These are phyloP conservation scores for Cosmorhoe ocellata DNA, from an alignment of 2,888 invertebrate species.

Conservation along the genomic window DNA sequence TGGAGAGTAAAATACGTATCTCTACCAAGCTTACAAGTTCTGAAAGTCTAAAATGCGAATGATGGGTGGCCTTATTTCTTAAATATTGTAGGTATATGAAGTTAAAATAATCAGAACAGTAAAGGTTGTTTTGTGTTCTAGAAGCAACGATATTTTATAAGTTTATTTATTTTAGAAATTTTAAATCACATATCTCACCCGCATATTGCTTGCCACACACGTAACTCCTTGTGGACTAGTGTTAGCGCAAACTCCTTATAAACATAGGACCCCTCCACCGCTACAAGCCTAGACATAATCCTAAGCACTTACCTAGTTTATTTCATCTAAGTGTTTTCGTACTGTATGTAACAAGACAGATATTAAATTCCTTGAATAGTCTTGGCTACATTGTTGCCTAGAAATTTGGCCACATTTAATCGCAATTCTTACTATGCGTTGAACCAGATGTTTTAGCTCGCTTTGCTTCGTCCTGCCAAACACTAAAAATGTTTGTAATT, in stretches of 20 bases:
- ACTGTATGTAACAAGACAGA: background rate
- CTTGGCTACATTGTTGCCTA: background rate
- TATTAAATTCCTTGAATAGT: background rate
- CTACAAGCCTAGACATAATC: background rate
- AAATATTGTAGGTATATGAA: no score
- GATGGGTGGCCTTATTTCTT: no score
- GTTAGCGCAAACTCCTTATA: constrained; percentile 57
- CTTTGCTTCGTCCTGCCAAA: no score
- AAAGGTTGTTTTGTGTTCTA: no score
- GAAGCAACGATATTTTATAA: no score
- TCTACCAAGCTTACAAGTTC: no score
- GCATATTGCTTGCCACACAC: constrained; percentile 50
- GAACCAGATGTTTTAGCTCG: no score
- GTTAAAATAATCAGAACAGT: no score
- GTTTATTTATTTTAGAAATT: background rate
- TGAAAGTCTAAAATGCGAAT: no score
- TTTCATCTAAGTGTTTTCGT: constrained; percentile 5
- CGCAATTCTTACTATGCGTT: no score
- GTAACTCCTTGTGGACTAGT: constrained; percentile 46
- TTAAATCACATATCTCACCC: constrained; percentile 44
- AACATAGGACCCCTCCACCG: constrained; percentile 63
- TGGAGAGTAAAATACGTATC: no score
- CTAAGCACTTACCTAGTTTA: background rate
- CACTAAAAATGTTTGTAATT: no score
- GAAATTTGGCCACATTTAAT: background rate